A percentile compares a stretch with the other conserved stretches of the same genome.
These are phyloP conservation scores for Cyclura pinguis DNA, from an alignment of 2,797 vertebrate genomes.

Conservation along the genomic window DNA sequence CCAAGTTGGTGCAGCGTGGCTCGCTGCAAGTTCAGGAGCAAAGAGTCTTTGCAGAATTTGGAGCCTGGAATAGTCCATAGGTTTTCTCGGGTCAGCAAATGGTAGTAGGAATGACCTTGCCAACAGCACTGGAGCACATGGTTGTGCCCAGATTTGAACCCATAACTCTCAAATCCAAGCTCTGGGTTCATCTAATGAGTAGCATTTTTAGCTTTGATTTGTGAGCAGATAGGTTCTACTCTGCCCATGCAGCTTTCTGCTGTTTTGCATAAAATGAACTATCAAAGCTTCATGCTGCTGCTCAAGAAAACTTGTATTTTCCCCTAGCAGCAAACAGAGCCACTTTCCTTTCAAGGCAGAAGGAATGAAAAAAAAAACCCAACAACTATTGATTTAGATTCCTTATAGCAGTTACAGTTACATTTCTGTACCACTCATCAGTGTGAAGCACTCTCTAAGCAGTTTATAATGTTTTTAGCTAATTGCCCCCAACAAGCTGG, in stretches of 20 bases:
- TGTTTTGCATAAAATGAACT: neutral
- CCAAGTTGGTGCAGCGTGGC: too few species aligned
- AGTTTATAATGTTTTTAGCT: too few species aligned
- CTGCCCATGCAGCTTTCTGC: neutral
- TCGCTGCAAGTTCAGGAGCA: too few species aligned
- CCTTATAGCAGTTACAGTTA: neutral
- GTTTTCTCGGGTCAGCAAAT: too few species aligned
- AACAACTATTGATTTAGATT: neutral
- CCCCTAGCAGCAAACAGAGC: neutral
- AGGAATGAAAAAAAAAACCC: neutral
- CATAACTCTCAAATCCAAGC: neutral
- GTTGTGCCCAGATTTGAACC: neutral
- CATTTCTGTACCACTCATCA: too few species aligned
- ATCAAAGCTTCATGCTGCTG: neutral
- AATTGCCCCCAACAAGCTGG: too few species aligned
- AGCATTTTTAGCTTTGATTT: neutral
- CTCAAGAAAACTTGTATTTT: neutral
- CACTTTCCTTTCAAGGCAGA: neutral
- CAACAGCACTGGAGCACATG: neutral
- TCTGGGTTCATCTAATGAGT: neutral
- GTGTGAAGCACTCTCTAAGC: too few species aligned
- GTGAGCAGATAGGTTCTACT: neutral
- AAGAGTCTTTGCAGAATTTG: too few species aligned
- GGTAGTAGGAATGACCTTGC: too few species aligned
- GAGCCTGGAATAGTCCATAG: too few species aligned